Base-by-base conservation (phyloP, 2,888 invertebrate genomes). In the Tenthredo distinguenda region DNA sequence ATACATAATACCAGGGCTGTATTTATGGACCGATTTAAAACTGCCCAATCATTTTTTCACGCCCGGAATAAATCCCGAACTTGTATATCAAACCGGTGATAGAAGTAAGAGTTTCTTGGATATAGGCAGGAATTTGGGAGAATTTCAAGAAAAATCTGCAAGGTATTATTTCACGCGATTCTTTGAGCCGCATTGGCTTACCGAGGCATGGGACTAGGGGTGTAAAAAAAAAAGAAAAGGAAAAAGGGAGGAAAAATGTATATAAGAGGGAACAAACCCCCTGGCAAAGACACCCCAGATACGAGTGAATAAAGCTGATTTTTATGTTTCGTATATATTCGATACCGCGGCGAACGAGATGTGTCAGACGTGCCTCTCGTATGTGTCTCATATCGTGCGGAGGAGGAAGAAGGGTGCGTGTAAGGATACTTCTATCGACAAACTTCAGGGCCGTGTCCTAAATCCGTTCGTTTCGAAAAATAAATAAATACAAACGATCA, bases 301-400 rank as follows among this genome's bases (percentile, higher is more conserved):
- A 83, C 31, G 83, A 83, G 86, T 89, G 89, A 90, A 90, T 91
- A 91, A 91, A 92, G 91, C 91, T 91, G 92, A 91, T 91, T 91
- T 91, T 91, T 92, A 91, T 91, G 91, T 91, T 68, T 91, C 90
- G 90, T 90, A 91, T 90, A 84, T 89, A 74, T 74, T 74, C 90
- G 91, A 90, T 87, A 89, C 81, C 40, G 89, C 87, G 88, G 89
- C 86, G 90, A 89, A 89, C 89, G 89, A 90, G 89, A 89, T 88
- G 88, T 88, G 90, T 89, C 89, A 90, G 90, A 90, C 90, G 89
- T 91, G 81, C 58, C 81, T 81, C 81, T 81, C 81, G 81, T 81
- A 62, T 62, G 62, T 81, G 81, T 81, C 81, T 81, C 81, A 81
- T 81, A 81, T 81, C 81, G 10, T 62, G 58, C 87, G 88, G 76